Evolutionary conservation across 2,888 invertebrate genomes (phyloP), one percentile per base, ranked within the genome.

Genomic region (Ceramica pisi): DNA sequence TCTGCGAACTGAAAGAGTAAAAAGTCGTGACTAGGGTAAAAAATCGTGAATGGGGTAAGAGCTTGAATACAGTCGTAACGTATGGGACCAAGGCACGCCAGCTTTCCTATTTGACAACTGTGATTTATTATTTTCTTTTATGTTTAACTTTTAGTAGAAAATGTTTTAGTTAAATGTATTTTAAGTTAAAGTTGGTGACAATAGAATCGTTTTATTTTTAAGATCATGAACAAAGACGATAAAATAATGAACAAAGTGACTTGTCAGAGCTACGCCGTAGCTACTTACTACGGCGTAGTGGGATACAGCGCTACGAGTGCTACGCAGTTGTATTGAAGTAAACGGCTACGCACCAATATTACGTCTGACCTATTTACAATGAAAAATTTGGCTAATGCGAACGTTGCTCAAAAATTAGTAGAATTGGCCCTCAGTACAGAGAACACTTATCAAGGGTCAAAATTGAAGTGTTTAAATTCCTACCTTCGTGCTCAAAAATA

Each of bases 41-140:
- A 84, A 84, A 57, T 78, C 57, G 57, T 74, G 82, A 75, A 78
- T 81, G 71, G 70, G 65, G 76, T 73, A 78, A 79, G 78, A 71
- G 74, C 63, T 78, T 81, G 81, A 84, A 83, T 85, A 76, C 75
- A 81, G 81, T 74, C 64, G 83, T 83, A 83, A 83, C 81, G 84
- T 84, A 85, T 80, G 81, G 80, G 63, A 35, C 60, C 78, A 41
- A 55, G 44, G 68, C 84, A 83, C 81, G 84, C 75, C 73, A 80
- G 67, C 83, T 53, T 63, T 67, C 56, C 71, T 75, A 84, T 84
- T 84, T 84, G 85, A 85, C 84, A 80, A 59, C 75, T 23, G 69
- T 78, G 85, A 84, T 84, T 83, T 85, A 84, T 84, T 69, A 80
- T 71, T 65, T 71, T 69, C 83, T 80, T 82, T 80, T 78, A 82